These are phyloP conservation scores for Galerucella calmariensis DNA, from an alignment of 2,888 invertebrate genomes.

Conservation along the genomic window DNA sequence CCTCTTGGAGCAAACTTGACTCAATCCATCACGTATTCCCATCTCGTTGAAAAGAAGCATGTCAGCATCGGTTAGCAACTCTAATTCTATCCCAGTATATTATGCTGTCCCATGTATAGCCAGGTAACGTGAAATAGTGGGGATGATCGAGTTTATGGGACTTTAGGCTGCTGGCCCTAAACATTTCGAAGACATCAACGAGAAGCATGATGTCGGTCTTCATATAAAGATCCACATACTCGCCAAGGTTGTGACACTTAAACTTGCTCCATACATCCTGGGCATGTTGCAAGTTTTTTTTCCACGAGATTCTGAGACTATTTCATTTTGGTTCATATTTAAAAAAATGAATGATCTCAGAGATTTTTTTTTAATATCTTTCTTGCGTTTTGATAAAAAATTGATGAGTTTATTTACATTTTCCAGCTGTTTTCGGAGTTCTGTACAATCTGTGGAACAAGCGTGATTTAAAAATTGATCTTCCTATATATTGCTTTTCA, in stretches of 20 bases:
- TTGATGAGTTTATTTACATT: too few species aligned
- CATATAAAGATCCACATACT: slow-evolving; percentile 32
- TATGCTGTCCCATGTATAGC: slow-evolving; percentile 58
- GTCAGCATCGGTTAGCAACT: slow-evolving; percentile 56
- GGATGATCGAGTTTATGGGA: slow-evolving; percentile 40
- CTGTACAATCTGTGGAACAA: too few species aligned
- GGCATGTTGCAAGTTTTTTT: background rate
- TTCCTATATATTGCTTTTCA: too few species aligned
- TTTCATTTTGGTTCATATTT: too few species aligned
- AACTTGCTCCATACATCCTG: slow-evolving; percentile 33
- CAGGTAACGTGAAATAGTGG: slow-evolving; percentile 57
- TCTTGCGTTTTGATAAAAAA: too few species aligned
- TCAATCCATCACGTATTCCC: slow-evolving; percentile 24
- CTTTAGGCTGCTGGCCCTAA: background rate
- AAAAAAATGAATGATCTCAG: too few species aligned
- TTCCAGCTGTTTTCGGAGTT: too few species aligned
- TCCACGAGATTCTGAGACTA: too few species aligned
- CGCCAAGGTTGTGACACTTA: slow-evolving; percentile 32
- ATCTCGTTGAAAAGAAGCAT: slow-evolving; percentile 47
- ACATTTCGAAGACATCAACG: slow-evolving; percentile 17
- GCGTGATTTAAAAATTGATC: too few species aligned
- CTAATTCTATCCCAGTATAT: slow-evolving; percentile 52
- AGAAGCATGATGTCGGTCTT: slow-evolving; percentile 38
- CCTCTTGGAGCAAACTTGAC: slow-evolving; percentile 27
- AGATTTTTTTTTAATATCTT: too few species aligned